These are phyloP conservation scores for Melanotaenia pygmaea DNA, from an alignment of 2,797 vertebrate species.

Conservation along the genomic window DNA sequence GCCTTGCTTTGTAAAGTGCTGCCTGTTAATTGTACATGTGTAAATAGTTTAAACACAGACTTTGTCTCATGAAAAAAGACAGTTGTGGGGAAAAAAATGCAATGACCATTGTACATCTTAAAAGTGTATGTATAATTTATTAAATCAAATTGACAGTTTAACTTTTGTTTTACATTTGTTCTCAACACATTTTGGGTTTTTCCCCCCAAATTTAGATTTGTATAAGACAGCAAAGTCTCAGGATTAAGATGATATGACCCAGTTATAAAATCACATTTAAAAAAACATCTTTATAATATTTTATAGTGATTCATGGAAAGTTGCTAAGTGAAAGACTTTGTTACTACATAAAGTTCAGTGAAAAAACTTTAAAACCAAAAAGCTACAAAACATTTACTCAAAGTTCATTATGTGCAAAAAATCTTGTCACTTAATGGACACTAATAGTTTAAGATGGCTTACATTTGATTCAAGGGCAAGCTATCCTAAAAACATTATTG, in stretches of 20 bases:
- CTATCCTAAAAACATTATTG: background rate
- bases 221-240: background rate
- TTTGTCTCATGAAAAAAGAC: conserved; percentile 74
- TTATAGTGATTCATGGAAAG: background rate
- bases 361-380: background rate
- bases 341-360: background rate
- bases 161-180: conserved; percentile 74
- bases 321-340: background rate
- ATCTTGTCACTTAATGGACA: no score
- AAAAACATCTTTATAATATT: background rate
- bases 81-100: conserved; percentile 85
- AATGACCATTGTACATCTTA: conserved; percentile 97
- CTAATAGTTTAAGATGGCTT: no score
- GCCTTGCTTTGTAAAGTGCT: conserved; percentile 83
- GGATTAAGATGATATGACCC: background rate
- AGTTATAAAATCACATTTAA: background rate
- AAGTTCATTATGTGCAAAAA: no score
- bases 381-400: no score
- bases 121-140: conserved; percentile 99
- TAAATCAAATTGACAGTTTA: conserved; percentile 98
- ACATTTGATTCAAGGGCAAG: no score
- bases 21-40: conserved; percentile 93
- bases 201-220: background rate
- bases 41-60: conserved; percentile 88
- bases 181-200: background rate